Evolutionary conservation across 2,113 vertebrate genomes (phyloP).

Genomic region (Vidua chalybeata): DNA sequence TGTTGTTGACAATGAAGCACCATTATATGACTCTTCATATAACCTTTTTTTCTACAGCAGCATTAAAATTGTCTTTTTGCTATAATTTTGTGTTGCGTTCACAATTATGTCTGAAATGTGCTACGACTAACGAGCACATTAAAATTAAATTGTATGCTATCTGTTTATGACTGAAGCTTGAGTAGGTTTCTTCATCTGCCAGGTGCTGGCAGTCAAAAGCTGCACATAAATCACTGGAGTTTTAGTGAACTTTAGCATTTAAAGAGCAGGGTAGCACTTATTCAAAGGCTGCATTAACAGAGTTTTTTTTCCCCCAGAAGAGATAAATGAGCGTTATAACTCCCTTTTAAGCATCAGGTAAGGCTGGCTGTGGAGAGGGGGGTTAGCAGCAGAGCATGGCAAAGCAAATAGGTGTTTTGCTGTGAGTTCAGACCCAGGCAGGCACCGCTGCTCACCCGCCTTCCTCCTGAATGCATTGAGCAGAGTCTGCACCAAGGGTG

Average conservation of each 20-base stretch:
- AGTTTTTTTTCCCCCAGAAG: not conserved
- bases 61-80: constrained; percentile 99
- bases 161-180: constrained; percentile 84
- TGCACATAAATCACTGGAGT: constrained; percentile 75
- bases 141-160: constrained; percentile 88
- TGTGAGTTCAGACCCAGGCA: not conserved
- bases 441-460: not conserved
- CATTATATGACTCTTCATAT: constrained; percentile 98
- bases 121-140: constrained; percentile 90
- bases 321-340: constrained; percentile 31
- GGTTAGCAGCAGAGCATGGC: not conserved
- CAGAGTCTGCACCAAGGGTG: not conserved
- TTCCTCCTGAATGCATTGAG: not conserved
- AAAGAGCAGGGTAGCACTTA: constrained; percentile 67
- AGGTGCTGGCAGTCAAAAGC: constrained; percentile 81
- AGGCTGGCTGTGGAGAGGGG: constrained; percentile 21
- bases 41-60: constrained; percentile 99
- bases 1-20: constrained; percentile 96
- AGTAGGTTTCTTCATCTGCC: constrained; percentile 85
- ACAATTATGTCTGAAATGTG: constrained; percentile 85
- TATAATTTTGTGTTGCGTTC: constrained; percentile 88
- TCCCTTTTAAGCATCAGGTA: constrained; percentile 50
- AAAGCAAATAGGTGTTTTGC: not conserved
- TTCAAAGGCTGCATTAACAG: constrained; percentile 56
- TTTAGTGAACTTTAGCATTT: constrained; percentile 77